Conservation (phyloP, 2,113 vertebrate species). For the Rostratula benghalensis region DNA sequence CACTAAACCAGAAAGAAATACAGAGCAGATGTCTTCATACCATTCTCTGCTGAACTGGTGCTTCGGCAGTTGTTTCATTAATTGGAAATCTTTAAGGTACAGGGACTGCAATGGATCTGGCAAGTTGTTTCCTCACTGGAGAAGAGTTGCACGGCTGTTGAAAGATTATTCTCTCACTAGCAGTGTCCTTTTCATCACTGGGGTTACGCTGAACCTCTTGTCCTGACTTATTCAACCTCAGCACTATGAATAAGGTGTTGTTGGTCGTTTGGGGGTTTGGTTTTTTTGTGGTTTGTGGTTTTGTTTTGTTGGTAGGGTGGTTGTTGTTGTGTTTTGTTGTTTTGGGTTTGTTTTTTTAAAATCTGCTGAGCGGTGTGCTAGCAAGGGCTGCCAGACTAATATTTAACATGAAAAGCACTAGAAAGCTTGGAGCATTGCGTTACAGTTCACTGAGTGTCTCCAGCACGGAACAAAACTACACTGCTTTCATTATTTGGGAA, state of each 20-base stretch:
- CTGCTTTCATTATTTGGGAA: background rate
- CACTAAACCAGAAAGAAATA: background rate
- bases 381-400: background rate
- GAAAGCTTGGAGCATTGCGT: background rate
- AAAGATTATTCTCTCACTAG: background rate
- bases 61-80: background rate
- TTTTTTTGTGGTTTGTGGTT: background rate
- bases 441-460: background rate
- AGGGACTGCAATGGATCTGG: background rate
- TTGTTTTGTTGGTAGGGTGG: background rate
- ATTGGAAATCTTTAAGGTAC: background rate
- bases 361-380: rapidly evolving
- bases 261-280: background rate
- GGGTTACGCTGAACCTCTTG: background rate
- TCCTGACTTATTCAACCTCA: background rate
- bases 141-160: background rate
- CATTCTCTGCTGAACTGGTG: background rate
- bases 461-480: background rate
- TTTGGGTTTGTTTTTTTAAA: too few species aligned
- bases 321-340: background rate
- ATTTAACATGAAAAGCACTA: background rate
- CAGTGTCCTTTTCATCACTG: background rate
- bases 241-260: background rate
- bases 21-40: background rate
- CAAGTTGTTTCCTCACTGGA: background rate